These are phyloP conservation scores for Sphaerodactylus townsendi DNA, from an alignment of 2,113 vertebrate species.

Conservation along the genomic window DNA sequence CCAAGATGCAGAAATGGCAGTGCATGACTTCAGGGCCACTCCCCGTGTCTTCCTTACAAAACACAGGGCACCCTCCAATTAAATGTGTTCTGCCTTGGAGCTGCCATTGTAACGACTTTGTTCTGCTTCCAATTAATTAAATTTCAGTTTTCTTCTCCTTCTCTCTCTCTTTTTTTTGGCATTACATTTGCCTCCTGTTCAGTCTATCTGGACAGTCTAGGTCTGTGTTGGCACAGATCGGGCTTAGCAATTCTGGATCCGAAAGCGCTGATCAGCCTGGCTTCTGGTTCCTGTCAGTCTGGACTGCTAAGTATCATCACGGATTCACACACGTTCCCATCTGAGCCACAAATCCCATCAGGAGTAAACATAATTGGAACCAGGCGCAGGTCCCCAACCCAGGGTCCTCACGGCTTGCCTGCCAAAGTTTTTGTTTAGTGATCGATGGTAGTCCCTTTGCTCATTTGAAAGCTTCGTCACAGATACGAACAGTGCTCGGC, in stretches of 20 bases:
- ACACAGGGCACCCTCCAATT: conserved; percentile 67
- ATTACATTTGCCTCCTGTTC: conserved; percentile 72
- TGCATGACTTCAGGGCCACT: conserved; percentile 55
- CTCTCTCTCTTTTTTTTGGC: conserved; percentile 66
- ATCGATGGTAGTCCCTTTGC: conserved; percentile 53
- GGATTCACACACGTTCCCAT: conserved; percentile 12
- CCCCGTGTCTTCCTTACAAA: conserved; percentile 59
- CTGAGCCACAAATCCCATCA: conserved; percentile 49
- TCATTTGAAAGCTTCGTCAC: conserved; percentile 46
- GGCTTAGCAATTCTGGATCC: conserved; percentile 70
- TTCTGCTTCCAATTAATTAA: conserved; percentile 73
- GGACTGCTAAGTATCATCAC: conserved; percentile 39
- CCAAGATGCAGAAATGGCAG: conserved; percentile 48
- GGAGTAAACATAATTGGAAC: conserved; percentile 63
- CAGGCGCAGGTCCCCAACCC: conserved; percentile 45
- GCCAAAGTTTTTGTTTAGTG: conserved; percentile 45
- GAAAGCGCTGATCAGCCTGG: conserved; percentile 67
- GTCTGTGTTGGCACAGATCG: conserved; percentile 68
- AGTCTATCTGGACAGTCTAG: conserved; percentile 72
- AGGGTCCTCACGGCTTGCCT: conserved; percentile 56
- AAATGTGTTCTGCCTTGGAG: conserved; percentile 60
- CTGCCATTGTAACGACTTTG: conserved; percentile 62
- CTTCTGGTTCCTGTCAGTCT: conserved; percentile 76
- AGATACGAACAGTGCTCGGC: not conserved
- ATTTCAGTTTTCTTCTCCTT: conserved; percentile 41